Evolutionary conservation across 2,113 vertebrate species (phyloP).

Genomic region (Sphyrna mokarran): DNA sequence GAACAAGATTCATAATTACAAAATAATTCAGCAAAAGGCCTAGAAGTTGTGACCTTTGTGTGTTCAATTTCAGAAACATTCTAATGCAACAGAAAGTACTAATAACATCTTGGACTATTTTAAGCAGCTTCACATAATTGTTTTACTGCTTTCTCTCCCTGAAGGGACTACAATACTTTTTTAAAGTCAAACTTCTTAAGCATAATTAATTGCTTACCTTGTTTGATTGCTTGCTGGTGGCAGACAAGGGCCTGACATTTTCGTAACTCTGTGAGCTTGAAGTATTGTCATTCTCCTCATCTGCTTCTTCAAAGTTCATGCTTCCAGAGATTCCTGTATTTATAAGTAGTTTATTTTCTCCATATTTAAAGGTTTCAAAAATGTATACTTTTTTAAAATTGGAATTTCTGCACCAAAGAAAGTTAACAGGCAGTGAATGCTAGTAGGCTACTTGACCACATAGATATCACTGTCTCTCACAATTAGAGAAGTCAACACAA

Average conservation of each 20-base stretch:
- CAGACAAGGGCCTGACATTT: conserved; percentile 64
- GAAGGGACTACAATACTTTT: background rate
- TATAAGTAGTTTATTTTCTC: conserved; percentile 39
- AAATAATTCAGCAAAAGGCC: background rate
- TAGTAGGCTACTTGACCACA: background rate
- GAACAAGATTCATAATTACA: background rate
- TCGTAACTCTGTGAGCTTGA: conserved; percentile 54
- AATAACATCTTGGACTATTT: background rate
- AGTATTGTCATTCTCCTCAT: conserved; percentile 51
- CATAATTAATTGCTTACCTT: conserved; percentile 54
- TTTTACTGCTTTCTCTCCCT: background rate
- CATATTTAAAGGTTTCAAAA: background rate
- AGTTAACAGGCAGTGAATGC: background rate
- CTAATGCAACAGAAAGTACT: background rate
- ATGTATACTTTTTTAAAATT: background rate
- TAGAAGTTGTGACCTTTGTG: background rate
- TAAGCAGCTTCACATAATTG: background rate
- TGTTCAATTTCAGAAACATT: background rate
- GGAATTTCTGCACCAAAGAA: background rate
- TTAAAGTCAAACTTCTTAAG: background rate
- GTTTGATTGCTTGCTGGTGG: conserved; percentile 66
- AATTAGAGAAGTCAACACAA: background rate
- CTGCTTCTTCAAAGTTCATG: conserved; percentile 86
- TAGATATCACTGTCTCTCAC: too few relatives aligned
- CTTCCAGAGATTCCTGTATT: conserved; percentile 76